Conservation (phyloP, 2,797 vertebrate species). For the Cossypha niveicapilla region DNA sequence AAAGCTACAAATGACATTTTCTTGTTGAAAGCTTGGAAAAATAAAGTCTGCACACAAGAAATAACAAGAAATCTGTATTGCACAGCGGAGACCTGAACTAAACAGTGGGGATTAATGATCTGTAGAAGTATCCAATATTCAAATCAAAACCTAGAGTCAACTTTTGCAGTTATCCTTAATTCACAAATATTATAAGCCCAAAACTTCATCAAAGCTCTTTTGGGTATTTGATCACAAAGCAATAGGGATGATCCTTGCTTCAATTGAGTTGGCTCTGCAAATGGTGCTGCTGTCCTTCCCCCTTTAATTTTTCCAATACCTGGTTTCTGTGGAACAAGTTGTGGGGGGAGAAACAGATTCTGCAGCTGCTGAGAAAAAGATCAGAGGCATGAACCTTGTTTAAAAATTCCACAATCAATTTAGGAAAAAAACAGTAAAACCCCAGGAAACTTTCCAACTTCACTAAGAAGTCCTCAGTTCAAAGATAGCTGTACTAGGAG, state of each 20-base stretch:
- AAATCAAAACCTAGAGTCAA: not conserved
- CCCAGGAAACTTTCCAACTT: conserved; percentile 74
- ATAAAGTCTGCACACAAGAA: not conserved
- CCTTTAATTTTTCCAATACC: conserved; percentile 66
- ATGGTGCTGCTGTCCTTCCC: conserved; percentile 14
- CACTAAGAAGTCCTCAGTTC: conserved; percentile 76
- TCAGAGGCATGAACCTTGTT: conserved; percentile 76
- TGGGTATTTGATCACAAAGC: not conserved
- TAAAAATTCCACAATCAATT: conserved; percentile 81
- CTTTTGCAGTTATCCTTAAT: not conserved
- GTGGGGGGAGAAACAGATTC: conserved; percentile 73
- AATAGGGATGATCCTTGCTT: not conserved
- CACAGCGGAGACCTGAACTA: not conserved
- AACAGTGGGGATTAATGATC: not conserved
- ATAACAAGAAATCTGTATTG: not conserved
- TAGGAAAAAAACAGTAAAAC: conserved; percentile 70
- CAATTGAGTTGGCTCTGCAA: not conserved
- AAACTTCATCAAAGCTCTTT: not conserved
- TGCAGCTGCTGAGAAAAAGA: conserved; percentile 74
- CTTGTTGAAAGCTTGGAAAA: not conserved
- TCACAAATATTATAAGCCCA: not conserved
- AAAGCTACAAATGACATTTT: not conserved
- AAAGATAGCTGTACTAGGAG: conserved; percentile 74
- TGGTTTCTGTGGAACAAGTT: conserved; percentile 65
- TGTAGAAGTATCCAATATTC: not conserved